phyloP scores from a whole-genome alignment of 2,113 vertebrate species.

The Actenoides lindsayi region DNA sequence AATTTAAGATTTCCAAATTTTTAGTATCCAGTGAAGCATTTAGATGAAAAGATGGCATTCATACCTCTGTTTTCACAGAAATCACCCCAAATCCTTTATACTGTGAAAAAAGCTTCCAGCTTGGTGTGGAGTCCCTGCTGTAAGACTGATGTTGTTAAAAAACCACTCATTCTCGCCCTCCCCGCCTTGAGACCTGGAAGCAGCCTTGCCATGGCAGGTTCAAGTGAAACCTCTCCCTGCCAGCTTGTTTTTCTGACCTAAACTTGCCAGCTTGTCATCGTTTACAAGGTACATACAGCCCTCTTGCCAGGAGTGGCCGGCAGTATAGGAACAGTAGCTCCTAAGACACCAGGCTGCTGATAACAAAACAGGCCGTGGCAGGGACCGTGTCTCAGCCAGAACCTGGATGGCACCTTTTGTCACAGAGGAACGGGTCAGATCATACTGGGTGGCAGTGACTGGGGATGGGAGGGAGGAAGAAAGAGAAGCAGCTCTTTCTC shows the following conservation, averaged over 20 bases:
- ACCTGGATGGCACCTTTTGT: neutral
- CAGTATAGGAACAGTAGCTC: neutral
- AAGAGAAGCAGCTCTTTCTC: neutral
- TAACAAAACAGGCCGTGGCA: neutral
- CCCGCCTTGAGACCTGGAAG: neutral
- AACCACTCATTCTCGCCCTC: neutral
- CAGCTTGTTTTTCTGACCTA: neutral
- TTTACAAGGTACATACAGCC: accelerated
- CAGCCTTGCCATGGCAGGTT: neutral
- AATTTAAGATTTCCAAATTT: neutral
- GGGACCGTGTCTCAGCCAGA: neutral
- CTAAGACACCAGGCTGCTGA: neutral
- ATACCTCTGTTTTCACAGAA: neutral
- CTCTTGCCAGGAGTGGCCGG: neutral
- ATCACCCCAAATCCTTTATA: neutral
- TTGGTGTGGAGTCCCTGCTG: neutral
- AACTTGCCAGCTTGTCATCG: neutral
- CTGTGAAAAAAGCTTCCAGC: neutral
- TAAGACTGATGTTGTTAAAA: too few relatives aligned
- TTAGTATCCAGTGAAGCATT: neutral
- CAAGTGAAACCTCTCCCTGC: neutral
- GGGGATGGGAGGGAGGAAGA: neutral
- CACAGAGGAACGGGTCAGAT: neutral
- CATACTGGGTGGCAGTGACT: neutral
- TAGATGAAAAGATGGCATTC: neutral